These are phyloP conservation scores for Aegotheles bennettii DNA, from an alignment of 2,113 vertebrate species.

Conservation along the genomic window DNA sequence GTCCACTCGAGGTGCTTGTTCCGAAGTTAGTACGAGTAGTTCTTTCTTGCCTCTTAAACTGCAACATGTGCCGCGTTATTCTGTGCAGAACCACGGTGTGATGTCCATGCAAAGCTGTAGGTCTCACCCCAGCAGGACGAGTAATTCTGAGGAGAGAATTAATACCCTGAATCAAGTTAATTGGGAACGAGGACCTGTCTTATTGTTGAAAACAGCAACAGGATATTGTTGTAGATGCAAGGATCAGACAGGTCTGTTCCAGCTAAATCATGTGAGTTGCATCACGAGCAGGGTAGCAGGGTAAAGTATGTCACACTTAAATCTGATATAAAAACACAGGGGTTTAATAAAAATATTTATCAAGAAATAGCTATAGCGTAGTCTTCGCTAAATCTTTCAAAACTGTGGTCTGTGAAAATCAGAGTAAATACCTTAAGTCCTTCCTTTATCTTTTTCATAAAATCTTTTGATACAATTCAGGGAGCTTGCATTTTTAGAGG, in stretches of 20 bases:
- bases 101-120: background rate
- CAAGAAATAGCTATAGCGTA: background rate
- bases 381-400: background rate
- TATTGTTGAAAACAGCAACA: background rate
- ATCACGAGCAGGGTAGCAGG: background rate
- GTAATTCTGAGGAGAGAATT: background rate
- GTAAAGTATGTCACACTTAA: background rate
- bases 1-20: constrained; percentile 84
- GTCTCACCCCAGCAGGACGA: background rate
- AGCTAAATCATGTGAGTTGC: background rate
- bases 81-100: background rate
- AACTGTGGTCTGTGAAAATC: background rate
- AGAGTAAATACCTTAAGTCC: background rate
- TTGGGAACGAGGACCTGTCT: background rate
- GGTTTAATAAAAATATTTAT: background rate
- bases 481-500: background rate
- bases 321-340: background rate
- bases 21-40: constrained; percentile 77
- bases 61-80: fast-evolving
- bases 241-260: background rate
- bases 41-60: background rate
- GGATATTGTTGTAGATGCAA: background rate
- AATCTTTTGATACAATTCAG: background rate
- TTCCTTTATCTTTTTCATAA: background rate
- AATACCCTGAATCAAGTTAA: background rate